Percentiles rank a stretch among this genome's conserved stretches.
phyloP scores from a whole-genome alignment of 64 coral and sea anemone species.

The Pachyseris speciosa region DNA sequence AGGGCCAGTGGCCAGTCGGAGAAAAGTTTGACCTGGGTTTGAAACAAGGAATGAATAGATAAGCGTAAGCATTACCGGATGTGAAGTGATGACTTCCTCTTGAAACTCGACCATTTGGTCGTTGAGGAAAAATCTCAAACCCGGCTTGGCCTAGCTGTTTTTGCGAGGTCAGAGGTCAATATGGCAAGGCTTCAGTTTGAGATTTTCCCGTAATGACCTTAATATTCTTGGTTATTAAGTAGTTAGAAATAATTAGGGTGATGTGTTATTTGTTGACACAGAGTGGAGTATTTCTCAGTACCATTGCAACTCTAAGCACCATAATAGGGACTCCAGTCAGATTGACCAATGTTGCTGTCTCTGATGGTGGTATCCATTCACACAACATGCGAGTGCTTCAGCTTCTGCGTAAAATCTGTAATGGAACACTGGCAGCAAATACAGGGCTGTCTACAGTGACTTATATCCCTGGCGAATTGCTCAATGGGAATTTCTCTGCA shows the following conservation, averaged over 20 bases:
- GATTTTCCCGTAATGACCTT: too few relatives aligned
- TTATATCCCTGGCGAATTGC: constrained; percentile 72
- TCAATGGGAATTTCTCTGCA: constrained; percentile 75
- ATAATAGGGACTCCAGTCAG: constrained; percentile 73
- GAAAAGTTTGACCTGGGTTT: too few relatives aligned
- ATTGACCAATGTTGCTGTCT: constrained; percentile 57
- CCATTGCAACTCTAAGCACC: constrained; percentile 59
- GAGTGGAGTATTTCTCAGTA: constrained; percentile 66
- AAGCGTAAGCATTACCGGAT: too few relatives aligned
- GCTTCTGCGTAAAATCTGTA: constrained; percentile 78
- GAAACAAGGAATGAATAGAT: too few relatives aligned
- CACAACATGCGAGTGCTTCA: constrained; percentile 86
- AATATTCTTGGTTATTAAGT: too few relatives aligned
- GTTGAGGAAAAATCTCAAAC: too few relatives aligned
- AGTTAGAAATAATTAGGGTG: background rate
- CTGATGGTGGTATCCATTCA: constrained; percentile 65
- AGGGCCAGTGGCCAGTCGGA: too few relatives aligned
- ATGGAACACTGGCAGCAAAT: constrained; percentile 89
- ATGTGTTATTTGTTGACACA: background rate
- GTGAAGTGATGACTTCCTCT: too few relatives aligned
- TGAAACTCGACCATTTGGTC: too few relatives aligned
- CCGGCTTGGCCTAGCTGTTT: too few relatives aligned
- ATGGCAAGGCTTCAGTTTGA: too few relatives aligned
- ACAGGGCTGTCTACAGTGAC: constrained; percentile 79
- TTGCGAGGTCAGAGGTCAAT: too few relatives aligned